These are phyloP conservation scores for Dorcus parallelipipedus DNA, from an alignment of 2,888 invertebrate species.

Conservation along the genomic window DNA sequence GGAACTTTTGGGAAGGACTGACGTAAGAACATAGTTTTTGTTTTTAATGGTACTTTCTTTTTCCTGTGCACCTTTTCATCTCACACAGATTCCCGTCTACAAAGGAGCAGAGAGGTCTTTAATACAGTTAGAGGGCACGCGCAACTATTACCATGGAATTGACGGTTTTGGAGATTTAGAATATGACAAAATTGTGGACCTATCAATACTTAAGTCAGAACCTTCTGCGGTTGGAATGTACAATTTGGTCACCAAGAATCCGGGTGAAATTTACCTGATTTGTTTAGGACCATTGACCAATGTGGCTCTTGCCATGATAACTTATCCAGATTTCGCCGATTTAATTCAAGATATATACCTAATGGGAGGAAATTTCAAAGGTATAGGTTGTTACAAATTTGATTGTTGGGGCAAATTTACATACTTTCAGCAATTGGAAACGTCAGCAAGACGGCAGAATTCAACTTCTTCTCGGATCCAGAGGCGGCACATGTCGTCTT, in stretches of 20 bases:
- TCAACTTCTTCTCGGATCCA: conserved; percentile 74
- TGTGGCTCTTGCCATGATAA: conserved; percentile 67
- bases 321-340: conserved; percentile 62
- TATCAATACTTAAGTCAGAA: conserved; percentile 28
- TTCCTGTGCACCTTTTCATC: neutral
- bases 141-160: conserved; percentile 57
- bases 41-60: neutral
- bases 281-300: conserved; percentile 77
- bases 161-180: conserved; percentile 70
- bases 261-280: conserved; percentile 56
- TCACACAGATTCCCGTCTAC: conserved; percentile 65
- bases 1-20: conserved; percentile 53
- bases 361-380: conserved; percentile 75
- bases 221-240: conserved; percentile 59
- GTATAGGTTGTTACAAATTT: conserved; percentile 45
- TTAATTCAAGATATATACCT: conserved; percentile 67
- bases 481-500: conserved; percentile 74
- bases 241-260: conserved; percentile 42
- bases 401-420: neutral
- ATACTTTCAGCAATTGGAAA: conserved; percentile 56
- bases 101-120: conserved; percentile 58
- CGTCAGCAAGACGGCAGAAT: conserved; percentile 63
- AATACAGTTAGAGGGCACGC: conserved; percentile 39
- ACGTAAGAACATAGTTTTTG: conserved; percentile 52
- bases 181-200: conserved; percentile 25